Base-by-base conservation (phyloP, 2,797 vertebrate species). In the Choloepus didactylus region DNA sequence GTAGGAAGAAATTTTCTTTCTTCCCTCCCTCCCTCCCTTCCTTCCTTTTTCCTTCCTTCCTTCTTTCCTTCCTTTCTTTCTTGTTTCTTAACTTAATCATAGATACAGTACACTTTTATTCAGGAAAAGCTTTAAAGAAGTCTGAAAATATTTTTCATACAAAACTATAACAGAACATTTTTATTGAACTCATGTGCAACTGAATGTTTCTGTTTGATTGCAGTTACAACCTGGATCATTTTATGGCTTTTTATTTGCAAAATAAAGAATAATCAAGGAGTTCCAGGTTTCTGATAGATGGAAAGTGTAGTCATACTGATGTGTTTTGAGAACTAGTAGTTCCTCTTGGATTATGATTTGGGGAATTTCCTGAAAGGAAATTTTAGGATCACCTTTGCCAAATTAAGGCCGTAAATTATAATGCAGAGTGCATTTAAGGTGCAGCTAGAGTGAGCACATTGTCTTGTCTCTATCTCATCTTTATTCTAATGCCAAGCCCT, bases 401-500 rank as follows among this genome's bases (percentile, higher is more conserved):
- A 83, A 44, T 29, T 25, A 91, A 41, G 79, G 62, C 29, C 46
- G n/a, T 70, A 29, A 69, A 59, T 81, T 35, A 35, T 69, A 38
- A 46, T 44, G 51, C 49, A 27, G 72, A 82, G 84, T 75, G 38
- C 82, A 31, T 67, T 72, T 75, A 92, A 87, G 60, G 90, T 67
- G 56, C 87, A 93, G 64, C 35, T 79, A n/a, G 12, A 35, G 67
- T 64, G 73, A 90, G 72, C 44, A 60, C 87, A 89, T 97, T 70
- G 27, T 93, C 83, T 51, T 82, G 49, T 92, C 73, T 95, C 60
- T 72, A 35, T 91, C 86, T 91, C 94, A 59, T 95, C 81, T 86
- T 88, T 83, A 75, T 92, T 95, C 85, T 75, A 5, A 44, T 82
- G 93, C 95, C 96, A 97, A 89, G 41, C 51, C 41, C 64, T 23